Base-by-base conservation (phyloP, 2,888 invertebrate species). In the Desoria tigrina region DNA sequence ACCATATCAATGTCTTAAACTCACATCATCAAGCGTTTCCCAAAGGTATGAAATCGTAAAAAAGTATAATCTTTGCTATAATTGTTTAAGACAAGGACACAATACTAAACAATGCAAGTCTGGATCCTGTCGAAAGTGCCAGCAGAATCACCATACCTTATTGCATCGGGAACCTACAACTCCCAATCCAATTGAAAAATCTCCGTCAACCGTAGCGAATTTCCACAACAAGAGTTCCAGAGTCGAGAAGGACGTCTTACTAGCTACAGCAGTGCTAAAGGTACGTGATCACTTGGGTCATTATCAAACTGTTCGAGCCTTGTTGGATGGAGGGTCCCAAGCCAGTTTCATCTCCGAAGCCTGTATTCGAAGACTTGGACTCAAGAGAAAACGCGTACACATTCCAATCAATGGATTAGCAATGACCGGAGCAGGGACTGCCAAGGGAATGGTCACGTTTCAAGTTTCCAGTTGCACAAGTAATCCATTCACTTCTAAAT, bases 51-150 rank as follows among this genome's bases (percentile, higher is more conserved):
- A 37, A 45, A 4, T 11, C 9, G 24, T 54, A 1, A 66, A 27
- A 27, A 56, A 23, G 9, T n/a, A n/a, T 16, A 39, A 1, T 1
- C 27, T 32, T 9, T 68, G 65, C 37, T 24, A 45, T 21, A 68
- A 68, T n/a, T 68, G 68, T 24, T 59, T 68, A 6, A 14, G 65
- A 11, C 37, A 27, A 26, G 55, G 59, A 9, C 68, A 68, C 39
- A 3, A 4, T 1, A 9, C n/a, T 16, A 28, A 24, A 3, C 24
- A 50, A 1, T 68, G 68, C 42, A 23, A 16, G 11, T 37, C 54
- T 11, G 2, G n/a, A 26, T 23, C 16, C n/a, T 66, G 66, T 26
- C 45, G 26, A 16, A 39, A 18, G 16, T 66, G 66, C 54, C 1
- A 18, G 2, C 16, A 32, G 14, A 18, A 16, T 2, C 66, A 66